Evolutionary conservation across 2,113 vertebrate species (phyloP).

Genomic region (Syngnathus typhle): DNA sequence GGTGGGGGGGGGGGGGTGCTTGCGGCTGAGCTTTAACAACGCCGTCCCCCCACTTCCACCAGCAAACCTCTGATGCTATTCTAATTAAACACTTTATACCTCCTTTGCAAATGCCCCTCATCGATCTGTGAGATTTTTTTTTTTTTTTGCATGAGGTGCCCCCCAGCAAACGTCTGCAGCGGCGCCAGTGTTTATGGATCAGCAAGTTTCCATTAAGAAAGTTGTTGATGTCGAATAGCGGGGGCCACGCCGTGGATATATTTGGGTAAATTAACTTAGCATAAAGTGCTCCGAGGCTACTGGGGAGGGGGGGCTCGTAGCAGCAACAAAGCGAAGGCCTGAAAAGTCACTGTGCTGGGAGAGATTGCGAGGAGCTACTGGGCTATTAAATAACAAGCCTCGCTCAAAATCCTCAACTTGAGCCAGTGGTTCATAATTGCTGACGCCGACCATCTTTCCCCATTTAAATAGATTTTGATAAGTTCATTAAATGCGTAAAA

Average conservation of each 20-base stretch:
- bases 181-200: conserved; percentile 84
- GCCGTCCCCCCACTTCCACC: conserved; percentile 32
- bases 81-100: conserved; percentile 96
- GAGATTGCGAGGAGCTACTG: neutral
- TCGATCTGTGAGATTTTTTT: conserved; percentile 89
- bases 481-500: conserved; percentile 31
- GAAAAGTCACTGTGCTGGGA: conserved; percentile 49
- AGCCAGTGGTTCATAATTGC: conserved; percentile 35
- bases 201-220: conserved; percentile 95
- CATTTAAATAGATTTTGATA: conserved; percentile 7
- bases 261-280: conserved; percentile 82
- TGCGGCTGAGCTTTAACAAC: conserved; percentile 41
- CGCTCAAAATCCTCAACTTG: neutral
- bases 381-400: neutral
- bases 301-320: neutral
- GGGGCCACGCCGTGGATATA: conserved; percentile 65
- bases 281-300: conserved; percentile 66
- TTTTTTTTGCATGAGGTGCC: conserved; percentile 84
- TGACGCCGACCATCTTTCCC: conserved; percentile 1
- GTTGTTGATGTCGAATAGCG: conserved; percentile 74
- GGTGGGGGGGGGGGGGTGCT: conserved; percentile 40
- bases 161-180: conserved; percentile 82
- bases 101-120: conserved; percentile 94
- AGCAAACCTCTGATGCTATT: conserved; percentile 70
- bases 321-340: conserved; percentile 32